Base-by-base conservation (phyloP, 1,140 invertebrate genomes). In the Rhagoletis zephyria region DNA sequence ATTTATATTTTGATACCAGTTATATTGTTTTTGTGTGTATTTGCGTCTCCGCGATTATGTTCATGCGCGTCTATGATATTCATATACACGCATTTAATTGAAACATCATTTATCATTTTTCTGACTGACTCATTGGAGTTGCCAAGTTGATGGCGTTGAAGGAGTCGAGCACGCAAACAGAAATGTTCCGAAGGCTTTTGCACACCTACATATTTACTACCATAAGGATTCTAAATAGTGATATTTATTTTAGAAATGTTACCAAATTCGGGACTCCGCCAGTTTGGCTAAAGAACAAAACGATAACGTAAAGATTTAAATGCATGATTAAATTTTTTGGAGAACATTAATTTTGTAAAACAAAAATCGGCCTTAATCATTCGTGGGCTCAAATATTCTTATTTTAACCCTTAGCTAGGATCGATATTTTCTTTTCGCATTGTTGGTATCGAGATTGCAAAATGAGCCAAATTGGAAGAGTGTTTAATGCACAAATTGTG, bases 31-130 rank as follows among this genome's bases (percentile, higher is more conserved):
- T 30, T 30, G 30, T 30, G 30, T 30, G 30, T 30, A 30, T 30
- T 0, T 59, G 74, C 51, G 0, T 12, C 10, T 56, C 5, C 10
- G 16, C 2, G 48, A 5, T 19, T 81, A n/a, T 81, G 51, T 51
- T 19, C 48, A 56, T 81, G 4, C 19, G n/a, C 7, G 51, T n/a
- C 56, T 56, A 81, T 81, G 45, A 81, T 30, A 81, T 81, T 56
- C 74, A 81, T 81, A 19, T 56, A 56, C 48, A 81, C 16, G 6
- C n/a, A 81, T 81, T 81, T 81, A 81, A 81, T 81, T 81, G 74
- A 81, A 81, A 81, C 74, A 81, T 81, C 74, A 81, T 81, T 81
- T 81, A 81, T 81, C 74, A 81, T 81, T 56, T 81, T 81, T 81
- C 30, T 30, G n/a, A 56, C 74, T 56, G 48, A 81, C 74, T 81